phyloP scores from a whole-genome alignment of 1,140 invertebrate genomes.

The Trinorchestia longiramus region DNA sequence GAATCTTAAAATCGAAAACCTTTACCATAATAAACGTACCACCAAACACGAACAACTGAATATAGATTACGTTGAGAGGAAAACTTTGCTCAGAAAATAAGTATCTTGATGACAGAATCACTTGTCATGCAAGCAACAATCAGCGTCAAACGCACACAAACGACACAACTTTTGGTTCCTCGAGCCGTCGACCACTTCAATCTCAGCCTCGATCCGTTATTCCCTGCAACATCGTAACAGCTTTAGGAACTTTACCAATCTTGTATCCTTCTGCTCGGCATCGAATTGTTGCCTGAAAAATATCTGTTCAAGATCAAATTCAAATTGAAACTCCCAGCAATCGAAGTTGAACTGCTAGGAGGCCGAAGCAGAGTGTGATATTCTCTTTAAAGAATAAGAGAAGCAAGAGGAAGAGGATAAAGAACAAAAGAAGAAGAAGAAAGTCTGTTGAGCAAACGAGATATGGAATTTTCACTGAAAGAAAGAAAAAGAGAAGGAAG shows the following conservation, averaged over 20 bases:
- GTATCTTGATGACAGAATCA: background rate
- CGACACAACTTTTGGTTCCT: background rate
- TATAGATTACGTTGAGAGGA: too few relatives aligned
- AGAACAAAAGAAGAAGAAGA: too few relatives aligned
- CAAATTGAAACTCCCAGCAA: conserved; percentile 8
- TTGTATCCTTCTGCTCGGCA: conserved; percentile 1
- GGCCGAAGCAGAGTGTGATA: background rate
- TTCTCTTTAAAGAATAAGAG: background rate
- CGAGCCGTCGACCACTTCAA: background rate
- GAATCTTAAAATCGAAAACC: too few relatives aligned
- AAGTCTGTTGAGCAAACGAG: too few relatives aligned
- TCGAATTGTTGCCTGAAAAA: background rate
- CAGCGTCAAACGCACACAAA: background rate
- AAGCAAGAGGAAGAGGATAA: too few relatives aligned
- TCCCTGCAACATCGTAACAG: background rate
- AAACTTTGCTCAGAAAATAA: background rate
- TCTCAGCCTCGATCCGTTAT: conserved; percentile 30
- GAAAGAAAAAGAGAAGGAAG: too few relatives aligned
- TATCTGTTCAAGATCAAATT: background rate
- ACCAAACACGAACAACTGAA: too few relatives aligned
- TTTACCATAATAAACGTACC: too few relatives aligned
- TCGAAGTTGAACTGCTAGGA: background rate
- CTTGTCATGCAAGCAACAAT: background rate
- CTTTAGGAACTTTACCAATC: conserved; percentile 26
- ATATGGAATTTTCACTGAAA: too few relatives aligned